Evolutionary conservation across 2,797 vertebrate genomes (phyloP).

Genomic region (Muscicapa striata): DNA sequence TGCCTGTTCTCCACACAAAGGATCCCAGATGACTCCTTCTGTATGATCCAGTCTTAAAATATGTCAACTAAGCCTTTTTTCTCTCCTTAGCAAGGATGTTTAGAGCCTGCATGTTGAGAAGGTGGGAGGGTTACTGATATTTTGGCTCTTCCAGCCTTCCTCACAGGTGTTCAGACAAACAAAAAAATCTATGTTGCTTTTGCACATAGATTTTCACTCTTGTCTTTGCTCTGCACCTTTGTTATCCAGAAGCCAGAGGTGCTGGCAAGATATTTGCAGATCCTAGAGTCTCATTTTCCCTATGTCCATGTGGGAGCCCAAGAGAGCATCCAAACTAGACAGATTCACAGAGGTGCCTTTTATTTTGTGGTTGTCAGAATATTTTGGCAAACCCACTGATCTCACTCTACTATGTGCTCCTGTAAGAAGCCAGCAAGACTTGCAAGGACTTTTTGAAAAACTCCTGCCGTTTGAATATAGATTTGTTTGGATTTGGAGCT

Average conservation of each 20-base stretch:
- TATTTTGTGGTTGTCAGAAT: neutral
- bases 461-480: neutral
- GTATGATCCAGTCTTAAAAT: neutral
- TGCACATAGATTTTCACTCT: neutral
- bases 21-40: neutral
- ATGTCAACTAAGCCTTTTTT: neutral
- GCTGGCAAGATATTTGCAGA: neutral
- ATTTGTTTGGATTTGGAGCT: neutral
- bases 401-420: accelerated
- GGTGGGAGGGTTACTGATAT: neutral
- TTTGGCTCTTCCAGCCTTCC: neutral
- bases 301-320: accelerated
- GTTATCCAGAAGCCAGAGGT: neutral
- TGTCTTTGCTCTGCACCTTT: neutral
- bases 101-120: neutral
- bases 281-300: neutral
- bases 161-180: neutral
- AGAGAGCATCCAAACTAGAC: neutral
- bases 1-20: neutral
- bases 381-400: neutral
- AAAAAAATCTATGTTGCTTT: accelerated
- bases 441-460: neutral
- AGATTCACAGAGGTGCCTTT: neutral
- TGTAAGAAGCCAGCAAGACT: neutral
- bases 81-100: neutral